Percentiles rank a stretch among this genome's conserved stretches.
Evolutionary conservation across 2,797 vertebrate genomes (phyloP).

Genomic region (Cyclura pinguis): DNA sequence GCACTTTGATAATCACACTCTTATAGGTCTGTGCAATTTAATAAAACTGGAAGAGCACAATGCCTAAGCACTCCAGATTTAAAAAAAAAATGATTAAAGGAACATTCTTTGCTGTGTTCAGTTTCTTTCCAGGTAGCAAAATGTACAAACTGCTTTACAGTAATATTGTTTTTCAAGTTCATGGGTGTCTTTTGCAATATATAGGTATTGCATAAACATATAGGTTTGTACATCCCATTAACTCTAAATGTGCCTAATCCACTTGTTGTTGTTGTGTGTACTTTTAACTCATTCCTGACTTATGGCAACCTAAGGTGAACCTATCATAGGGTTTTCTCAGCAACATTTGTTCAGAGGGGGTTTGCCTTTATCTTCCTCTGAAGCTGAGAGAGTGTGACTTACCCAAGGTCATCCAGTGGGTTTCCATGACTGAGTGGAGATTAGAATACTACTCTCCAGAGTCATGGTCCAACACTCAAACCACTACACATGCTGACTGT

Average conservation of each 20-base stretch:
- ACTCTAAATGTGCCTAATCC: neutral
- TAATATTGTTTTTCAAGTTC: neutral
- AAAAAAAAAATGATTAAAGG: neutral
- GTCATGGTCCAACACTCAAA: too few relatives aligned
- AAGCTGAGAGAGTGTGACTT: too few relatives aligned
- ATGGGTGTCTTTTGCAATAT: neutral
- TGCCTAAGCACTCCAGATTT: neutral
- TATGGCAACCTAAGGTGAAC: too few relatives aligned
- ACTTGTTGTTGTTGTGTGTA: too few relatives aligned
- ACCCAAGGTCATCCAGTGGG: too few relatives aligned
- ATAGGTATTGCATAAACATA: neutral
- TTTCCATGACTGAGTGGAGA: too few relatives aligned
- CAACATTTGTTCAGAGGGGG: too few relatives aligned
- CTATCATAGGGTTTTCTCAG: too few relatives aligned
- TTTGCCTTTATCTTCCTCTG: too few relatives aligned
- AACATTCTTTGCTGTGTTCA: slow-evolving; percentile 8
- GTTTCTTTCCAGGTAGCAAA: rapidly evolving
- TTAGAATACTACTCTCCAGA: too few relatives aligned
- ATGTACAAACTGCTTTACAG: slow-evolving; percentile 1
- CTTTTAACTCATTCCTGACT: too few relatives aligned
- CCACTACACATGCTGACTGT: too few relatives aligned
- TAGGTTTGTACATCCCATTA: neutral
- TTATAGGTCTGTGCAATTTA: neutral
- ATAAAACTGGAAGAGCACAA: rapidly evolving
- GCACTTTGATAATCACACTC: slow-evolving; percentile 53